These are phyloP conservation scores for Caenorhabditis sp. DNA, from an alignment of 2,888 invertebrate species.

Conservation along the genomic window DNA sequence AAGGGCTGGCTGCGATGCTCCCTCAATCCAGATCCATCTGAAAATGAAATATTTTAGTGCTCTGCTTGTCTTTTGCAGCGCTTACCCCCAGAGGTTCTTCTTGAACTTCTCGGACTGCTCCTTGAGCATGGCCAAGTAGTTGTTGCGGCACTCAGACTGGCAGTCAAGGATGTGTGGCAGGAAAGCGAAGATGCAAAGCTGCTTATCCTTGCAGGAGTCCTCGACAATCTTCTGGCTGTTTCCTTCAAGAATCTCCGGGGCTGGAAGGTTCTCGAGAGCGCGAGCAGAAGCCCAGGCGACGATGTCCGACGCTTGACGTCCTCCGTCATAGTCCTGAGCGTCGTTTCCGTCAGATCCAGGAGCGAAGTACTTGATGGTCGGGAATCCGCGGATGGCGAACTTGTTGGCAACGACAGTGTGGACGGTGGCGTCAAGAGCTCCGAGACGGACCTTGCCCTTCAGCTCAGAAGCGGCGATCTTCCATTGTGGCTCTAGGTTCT, in stretches of 20 bases:
- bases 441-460: slow-evolving; percentile 90
- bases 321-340: slow-evolving; percentile 91
- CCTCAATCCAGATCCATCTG: slow-evolving; percentile 95
- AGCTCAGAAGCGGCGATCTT: slow-evolving; percentile 92
- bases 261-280: slow-evolving; percentile 87
- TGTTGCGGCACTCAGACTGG: slow-evolving; percentile 90
- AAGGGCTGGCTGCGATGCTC: slow-evolving; percentile 87
- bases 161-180: slow-evolving; percentile 97
- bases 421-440: slow-evolving; percentile 95
- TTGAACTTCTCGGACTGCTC: slow-evolving; percentile 91
- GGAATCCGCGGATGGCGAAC: slow-evolving; percentile 92
- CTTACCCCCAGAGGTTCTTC: slow-evolving; percentile 91
- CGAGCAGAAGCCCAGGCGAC: slow-evolving; percentile 86
- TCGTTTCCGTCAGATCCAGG: slow-evolving; percentile 83
- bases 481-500: slow-evolving; percentile 96
- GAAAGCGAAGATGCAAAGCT: slow-evolving; percentile 90
- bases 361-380: slow-evolving; percentile 88
- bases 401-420: slow-evolving; percentile 88
- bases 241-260: slow-evolving; percentile 90
- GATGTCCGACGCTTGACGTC: slow-evolving; percentile 90
- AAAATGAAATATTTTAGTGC: slow-evolving; percentile 30
- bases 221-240: slow-evolving; percentile 82
- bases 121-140: slow-evolving; percentile 86
- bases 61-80: background rate
- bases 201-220: slow-evolving; percentile 88